Conservation (phyloP, 2,888 invertebrate species). For the Xylota segnis region DNA sequence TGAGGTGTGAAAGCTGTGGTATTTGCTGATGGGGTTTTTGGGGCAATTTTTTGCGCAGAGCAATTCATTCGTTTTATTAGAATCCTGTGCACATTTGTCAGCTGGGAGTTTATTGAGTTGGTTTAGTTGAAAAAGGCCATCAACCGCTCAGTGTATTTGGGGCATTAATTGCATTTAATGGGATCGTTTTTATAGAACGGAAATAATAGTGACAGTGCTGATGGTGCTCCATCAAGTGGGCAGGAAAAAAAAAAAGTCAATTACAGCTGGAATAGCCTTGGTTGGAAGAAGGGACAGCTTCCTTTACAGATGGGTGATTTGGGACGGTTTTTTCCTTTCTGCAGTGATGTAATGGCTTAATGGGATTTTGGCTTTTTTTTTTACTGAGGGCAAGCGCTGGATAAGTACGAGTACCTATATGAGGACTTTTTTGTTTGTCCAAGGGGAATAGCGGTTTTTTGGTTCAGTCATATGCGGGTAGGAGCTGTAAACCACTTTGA, state of each 20-base stretch:
- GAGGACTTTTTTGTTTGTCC: too few species aligned
- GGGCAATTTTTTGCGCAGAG: neutral
- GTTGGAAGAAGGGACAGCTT: neutral
- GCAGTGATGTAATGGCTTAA: neutral
- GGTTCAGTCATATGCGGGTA: too few species aligned
- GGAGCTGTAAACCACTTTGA: too few species aligned
- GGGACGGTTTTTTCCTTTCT: neutral
- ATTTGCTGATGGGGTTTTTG: conserved; percentile 26
- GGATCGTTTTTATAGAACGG: neutral
- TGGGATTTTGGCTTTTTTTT: too few species aligned
- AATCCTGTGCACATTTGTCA: neutral
- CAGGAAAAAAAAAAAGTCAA: neutral
- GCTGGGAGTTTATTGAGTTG: neutral
- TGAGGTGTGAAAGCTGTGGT: conserved; percentile 35
- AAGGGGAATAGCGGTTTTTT: too few species aligned
- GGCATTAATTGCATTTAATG: neutral
- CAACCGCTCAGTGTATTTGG: neutral
- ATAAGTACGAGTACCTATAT: too few species aligned
- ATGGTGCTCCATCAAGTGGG: neutral
- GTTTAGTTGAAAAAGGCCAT: neutral
- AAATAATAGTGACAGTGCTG: neutral
- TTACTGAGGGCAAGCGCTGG: too few species aligned
- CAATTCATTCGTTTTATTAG: neutral
- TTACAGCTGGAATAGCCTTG: too few species aligned
- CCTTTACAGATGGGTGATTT: neutral